Percentiles rank a stretch among this genome's conserved stretches.
Evolutionary conservation across 1,140 invertebrate species (phyloP).

Genomic region (Choristoneura fumiferana): DNA sequence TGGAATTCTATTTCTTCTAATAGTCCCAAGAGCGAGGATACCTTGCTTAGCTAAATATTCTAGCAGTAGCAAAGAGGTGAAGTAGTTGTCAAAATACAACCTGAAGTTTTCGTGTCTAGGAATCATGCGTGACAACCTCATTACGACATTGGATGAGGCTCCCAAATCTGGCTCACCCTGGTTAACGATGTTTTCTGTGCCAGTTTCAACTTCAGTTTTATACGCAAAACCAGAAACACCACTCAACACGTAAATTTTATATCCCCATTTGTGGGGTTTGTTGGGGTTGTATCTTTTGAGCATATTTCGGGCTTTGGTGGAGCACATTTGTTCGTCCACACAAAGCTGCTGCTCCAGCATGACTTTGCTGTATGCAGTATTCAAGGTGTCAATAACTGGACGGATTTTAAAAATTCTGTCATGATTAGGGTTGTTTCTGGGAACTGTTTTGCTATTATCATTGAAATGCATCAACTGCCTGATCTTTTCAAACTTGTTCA

Average conservation of each 20-base stretch:
- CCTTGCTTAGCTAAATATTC: slow-evolving; percentile 40
- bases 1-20: slow-evolving; percentile 30
- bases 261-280: slow-evolving; percentile 47
- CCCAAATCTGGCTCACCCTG: slow-evolving; percentile 29
- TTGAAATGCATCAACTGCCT: slow-evolving; percentile 38
- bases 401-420: slow-evolving; percentile 41
- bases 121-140: slow-evolving; percentile 3
- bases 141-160: slow-evolving; percentile 23
- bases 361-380: slow-evolving; percentile 22
- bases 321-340: slow-evolving; percentile 44
- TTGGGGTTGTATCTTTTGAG: slow-evolving; percentile 39
- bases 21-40: slow-evolving; percentile 37
- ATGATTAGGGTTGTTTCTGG: slow-evolving; percentile 40
- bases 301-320: slow-evolving; percentile 37
- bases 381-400: slow-evolving; percentile 26
- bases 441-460: slow-evolving; percentile 57
- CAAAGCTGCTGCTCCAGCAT: slow-evolving; percentile 33
- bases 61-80: slow-evolving; percentile 38
- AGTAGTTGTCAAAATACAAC: slow-evolving; percentile 56
- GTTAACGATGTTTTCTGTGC: slow-evolving; percentile 20
- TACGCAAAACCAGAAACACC: slow-evolving; percentile 54
- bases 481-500: slow-evolving; percentile 35
- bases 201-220: slow-evolving; percentile 45
- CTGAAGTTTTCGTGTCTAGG: slow-evolving; percentile 27
- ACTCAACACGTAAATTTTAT: slow-evolving; percentile 54